Percentiles rank a stretch among this genome's conserved stretches.
phyloP scores from a whole-genome alignment of 2,797 vertebrate species.

The Otolemur crassicaudatus region DNA sequence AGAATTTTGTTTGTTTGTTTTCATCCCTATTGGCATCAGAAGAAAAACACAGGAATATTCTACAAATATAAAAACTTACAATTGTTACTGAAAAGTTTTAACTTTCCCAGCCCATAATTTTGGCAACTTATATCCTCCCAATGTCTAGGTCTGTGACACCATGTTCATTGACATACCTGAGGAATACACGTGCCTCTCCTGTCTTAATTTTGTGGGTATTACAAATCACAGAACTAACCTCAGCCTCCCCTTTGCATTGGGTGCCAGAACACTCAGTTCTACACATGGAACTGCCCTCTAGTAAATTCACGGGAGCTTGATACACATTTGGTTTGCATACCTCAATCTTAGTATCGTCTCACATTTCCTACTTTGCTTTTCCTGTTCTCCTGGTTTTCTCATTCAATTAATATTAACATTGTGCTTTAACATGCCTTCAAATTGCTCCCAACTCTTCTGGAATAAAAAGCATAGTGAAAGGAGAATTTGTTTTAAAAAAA shows the following conservation, averaged over 20 bases:
- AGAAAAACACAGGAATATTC: not conserved
- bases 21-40: not conserved
- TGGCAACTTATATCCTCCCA: not conserved
- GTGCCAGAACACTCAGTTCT: not conserved
- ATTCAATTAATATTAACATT: slow-evolving; percentile 3
- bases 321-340: not conserved
- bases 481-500: not conserved
- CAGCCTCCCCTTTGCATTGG: not conserved
- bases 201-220: not conserved
- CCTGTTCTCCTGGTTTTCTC: slow-evolving; percentile 42
- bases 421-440: slow-evolving; percentile 22
- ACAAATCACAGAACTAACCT: not conserved
- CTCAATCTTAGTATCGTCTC: not conserved
- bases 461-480: not conserved
- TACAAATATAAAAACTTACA: not conserved
- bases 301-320: not conserved
- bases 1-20: not conserved
- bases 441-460: not conserved
- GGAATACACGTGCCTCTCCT: not conserved
- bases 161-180: not conserved
- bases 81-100: not conserved
- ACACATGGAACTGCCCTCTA: not conserved
- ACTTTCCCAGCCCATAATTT: not conserved
- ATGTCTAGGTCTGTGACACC: not conserved
- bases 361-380: slow-evolving; percentile 12